A percentile compares a stretch with the other conserved stretches of the same genome.
Evolutionary conservation across 2,113 vertebrate genomes (phyloP).

Genomic region (Turdus rufiventris): DNA sequence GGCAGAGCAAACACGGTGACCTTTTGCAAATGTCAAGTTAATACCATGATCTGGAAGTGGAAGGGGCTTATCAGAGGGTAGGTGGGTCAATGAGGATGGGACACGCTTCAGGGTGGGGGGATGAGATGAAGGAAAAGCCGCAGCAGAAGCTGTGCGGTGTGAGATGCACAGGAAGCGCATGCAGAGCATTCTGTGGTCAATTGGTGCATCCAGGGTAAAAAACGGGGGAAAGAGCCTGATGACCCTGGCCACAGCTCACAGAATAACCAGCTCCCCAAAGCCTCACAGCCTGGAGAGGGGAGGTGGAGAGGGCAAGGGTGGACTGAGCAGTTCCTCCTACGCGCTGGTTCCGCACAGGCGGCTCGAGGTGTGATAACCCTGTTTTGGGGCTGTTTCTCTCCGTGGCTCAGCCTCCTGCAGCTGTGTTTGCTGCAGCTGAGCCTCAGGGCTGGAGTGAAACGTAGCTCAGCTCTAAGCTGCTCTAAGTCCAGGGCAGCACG

Average conservation of each 20-base stretch:
- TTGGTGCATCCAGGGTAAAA: background rate
- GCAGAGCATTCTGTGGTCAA: background rate
- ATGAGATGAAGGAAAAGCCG: background rate
- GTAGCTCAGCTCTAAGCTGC: background rate
- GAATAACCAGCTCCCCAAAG: background rate
- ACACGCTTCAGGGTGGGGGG: background rate
- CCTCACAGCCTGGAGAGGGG: background rate
- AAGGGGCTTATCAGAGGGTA: background rate
- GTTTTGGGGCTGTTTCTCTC: background rate
- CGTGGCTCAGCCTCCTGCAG: conserved; percentile 33
- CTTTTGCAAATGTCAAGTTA: conserved; percentile 60
- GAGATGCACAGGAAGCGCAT: background rate
- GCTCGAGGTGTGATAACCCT: background rate
- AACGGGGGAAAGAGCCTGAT: rapidly evolving
- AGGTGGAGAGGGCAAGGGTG: background rate
- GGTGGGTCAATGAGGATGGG: background rate
- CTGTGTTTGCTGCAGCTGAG: conserved; percentile 34
- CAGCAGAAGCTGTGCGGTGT: background rate
- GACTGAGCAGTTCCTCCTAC: background rate
- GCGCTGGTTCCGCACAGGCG: background rate
- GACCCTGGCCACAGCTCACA: background rate
- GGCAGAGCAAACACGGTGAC: background rate
- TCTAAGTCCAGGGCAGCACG: background rate
- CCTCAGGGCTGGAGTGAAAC: background rate
- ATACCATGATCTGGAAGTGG: conserved; percentile 39